These are phyloP conservation scores for Drosophila carrolli DNA, from an alignment of 1,140 invertebrate species.

Conservation along the genomic window DNA sequence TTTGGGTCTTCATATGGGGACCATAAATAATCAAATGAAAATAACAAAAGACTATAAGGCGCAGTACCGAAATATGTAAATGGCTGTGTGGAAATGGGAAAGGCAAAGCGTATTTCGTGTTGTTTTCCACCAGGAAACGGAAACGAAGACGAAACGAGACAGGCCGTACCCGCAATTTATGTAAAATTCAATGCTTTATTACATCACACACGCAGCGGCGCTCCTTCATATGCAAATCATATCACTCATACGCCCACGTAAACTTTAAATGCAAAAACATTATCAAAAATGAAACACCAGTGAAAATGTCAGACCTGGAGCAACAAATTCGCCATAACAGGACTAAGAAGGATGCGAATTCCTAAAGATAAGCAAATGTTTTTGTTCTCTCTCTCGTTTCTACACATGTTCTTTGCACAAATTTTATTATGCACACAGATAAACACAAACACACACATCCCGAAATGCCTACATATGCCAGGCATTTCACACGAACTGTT, in stretches of 20 bases:
- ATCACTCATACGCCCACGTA: constrained; percentile 72
- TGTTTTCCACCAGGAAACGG: constrained; percentile 49
- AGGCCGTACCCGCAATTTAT: constrained; percentile 69
- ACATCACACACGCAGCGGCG: constrained; percentile 43
- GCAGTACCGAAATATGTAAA: constrained; percentile 48
- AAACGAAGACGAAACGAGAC: constrained; percentile 5
- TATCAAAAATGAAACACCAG: constrained; percentile 81
- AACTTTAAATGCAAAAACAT: constrained; percentile 65
- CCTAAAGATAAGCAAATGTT: constrained; percentile 77
- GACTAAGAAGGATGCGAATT: constrained; percentile 41
- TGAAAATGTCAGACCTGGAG: constrained; percentile 70
- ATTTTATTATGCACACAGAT: constrained; percentile 80
- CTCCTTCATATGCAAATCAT: constrained; percentile 72
- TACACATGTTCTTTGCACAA: constrained; percentile 73
- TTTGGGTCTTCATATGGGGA: constrained; percentile 28
- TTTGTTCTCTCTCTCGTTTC: constrained; percentile 46
- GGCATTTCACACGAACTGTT: constrained; percentile 51
- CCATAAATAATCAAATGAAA: constrained; percentile 81
- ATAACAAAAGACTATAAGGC: constrained; percentile 58
- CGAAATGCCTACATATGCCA: constrained; percentile 60
- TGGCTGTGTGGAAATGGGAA: constrained; percentile 44
- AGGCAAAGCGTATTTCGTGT: constrained; percentile 42
- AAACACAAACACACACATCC: constrained; percentile 46
- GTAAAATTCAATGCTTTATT: constrained; percentile 80
- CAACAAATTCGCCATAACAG: constrained; percentile 13